Evolutionary conservation across 2,797 vertebrate species (phyloP).

Genomic region (Hipposideros larvatus): DNA sequence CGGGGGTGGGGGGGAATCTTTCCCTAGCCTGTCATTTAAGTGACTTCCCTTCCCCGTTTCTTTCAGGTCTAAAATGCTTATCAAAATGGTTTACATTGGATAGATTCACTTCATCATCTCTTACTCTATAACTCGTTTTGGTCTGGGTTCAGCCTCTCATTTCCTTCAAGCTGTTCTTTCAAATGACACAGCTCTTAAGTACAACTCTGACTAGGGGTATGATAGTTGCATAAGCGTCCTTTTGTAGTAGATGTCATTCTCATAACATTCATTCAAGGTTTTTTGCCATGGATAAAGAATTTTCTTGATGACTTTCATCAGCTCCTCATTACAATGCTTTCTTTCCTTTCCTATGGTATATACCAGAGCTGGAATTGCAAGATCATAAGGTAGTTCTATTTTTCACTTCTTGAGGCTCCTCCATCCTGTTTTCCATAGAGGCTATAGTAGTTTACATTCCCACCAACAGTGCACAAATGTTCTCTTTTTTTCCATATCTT

Average conservation of each 20-base stretch:
- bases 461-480: background rate
- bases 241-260: background rate
- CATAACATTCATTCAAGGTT: background rate
- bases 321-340: background rate
- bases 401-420: background rate
- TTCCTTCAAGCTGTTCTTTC: slow-evolving; percentile 30
- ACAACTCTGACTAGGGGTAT: background rate
- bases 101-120: slow-evolving; percentile 32
- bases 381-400: background rate
- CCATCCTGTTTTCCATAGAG: background rate
- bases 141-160: background rate
- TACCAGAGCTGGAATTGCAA: background rate
- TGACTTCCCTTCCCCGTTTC: background rate
- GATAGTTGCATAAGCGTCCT: background rate
- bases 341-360: background rate
- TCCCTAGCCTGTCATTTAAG: background rate
- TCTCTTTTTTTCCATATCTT: background rate
- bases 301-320: background rate
- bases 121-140: slow-evolving; percentile 10
- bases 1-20: background rate
- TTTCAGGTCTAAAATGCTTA: slow-evolving; percentile 56
- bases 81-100: slow-evolving; percentile 42
- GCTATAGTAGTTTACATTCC: background rate
- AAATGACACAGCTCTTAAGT: background rate
- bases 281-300: background rate